These are phyloP conservation scores for Ferdinandea cuprea DNA, from an alignment of 2,888 invertebrate genomes.

Conservation along the genomic window DNA sequence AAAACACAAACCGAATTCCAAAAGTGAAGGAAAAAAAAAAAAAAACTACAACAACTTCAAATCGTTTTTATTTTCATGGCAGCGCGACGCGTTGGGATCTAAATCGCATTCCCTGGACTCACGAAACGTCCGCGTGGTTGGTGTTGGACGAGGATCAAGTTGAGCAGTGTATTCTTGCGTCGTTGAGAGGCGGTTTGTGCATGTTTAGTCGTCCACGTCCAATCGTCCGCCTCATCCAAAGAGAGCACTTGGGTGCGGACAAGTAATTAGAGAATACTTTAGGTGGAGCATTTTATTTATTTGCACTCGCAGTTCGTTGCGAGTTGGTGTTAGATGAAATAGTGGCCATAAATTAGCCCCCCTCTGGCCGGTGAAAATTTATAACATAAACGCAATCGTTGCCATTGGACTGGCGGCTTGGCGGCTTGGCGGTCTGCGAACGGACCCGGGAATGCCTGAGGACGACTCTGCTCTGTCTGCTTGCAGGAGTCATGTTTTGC, in stretches of 20 bases:
- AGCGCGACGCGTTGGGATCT: constrained; percentile 27
- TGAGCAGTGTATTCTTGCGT: constrained; percentile 29
- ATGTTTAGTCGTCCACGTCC: constrained; percentile 29
- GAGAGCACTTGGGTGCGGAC: constrained; percentile 59
- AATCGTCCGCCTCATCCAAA: background rate
- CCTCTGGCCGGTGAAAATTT: constrained; percentile 51
- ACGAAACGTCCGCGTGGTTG: constrained; percentile 5
- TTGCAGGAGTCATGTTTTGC: constrained; percentile 69
- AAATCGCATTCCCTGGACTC: constrained; percentile 43
- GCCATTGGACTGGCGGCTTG: constrained; percentile 26
- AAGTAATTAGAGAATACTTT: constrained; percentile 73
- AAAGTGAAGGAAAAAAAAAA: background rate
- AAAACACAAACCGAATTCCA: too few relatives aligned
- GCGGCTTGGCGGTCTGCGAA: background rate
- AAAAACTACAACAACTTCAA: constrained; percentile 22
- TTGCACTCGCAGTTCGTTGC: constrained; percentile 60
- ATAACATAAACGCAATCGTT: constrained; percentile 57
- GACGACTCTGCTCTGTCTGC: constrained; percentile 18
- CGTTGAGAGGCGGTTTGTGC: constrained; percentile 16
- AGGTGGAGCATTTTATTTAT: constrained; percentile 72
- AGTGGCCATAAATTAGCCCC: constrained; percentile 68
- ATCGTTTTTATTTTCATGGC: constrained; percentile 27
- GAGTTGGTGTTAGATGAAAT: constrained; percentile 73
- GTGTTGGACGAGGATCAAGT: constrained; percentile 28
- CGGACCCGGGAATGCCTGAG: constrained; percentile 30